Percentiles rank a stretch among this genome's conserved stretches.
Conservation (phyloP, 1,140 invertebrate genomes). For the Trinorchestia longiramus region DNA sequence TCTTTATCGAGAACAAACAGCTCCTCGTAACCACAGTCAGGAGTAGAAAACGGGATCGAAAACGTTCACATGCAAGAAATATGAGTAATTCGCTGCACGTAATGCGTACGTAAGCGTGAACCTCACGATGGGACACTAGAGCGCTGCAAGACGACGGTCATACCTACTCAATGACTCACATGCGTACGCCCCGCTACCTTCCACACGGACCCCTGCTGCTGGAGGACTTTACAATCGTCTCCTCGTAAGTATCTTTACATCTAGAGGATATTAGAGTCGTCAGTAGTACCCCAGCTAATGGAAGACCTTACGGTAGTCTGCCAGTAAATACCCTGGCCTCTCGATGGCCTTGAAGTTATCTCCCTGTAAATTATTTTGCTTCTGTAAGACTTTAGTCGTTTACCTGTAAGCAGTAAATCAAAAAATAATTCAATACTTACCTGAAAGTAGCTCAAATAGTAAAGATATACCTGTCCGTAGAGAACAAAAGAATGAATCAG, state of each 20-base stretch:
- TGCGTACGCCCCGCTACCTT: neutral
- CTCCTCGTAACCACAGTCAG: no score
- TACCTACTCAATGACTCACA: neutral
- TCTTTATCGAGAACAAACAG: no score
- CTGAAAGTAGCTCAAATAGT: neutral
- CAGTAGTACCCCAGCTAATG: no score
- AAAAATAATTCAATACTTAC: neutral
- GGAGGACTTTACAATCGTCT: neutral
- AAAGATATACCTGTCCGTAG: neutral
- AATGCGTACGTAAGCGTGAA: conserved; percentile 31
- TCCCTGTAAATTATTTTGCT: no score
- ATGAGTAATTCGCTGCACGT: neutral
- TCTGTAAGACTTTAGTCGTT: no score
- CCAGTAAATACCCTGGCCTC: neutral
- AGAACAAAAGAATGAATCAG: neutral
- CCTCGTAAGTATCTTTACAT: neutral
- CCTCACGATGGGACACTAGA: neutral
- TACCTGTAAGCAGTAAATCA: neutral
- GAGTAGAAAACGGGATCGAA: neutral
- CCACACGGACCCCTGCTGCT: neutral
- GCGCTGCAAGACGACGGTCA: neutral
- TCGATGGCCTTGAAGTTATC: neutral
- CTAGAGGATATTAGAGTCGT: neutral
- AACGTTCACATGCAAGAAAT: neutral
- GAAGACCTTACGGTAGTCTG: no score